Base-by-base conservation (phyloP, 53 echinoderm and acorn worm genomes). In the Paracentrotus lividus region DNA sequence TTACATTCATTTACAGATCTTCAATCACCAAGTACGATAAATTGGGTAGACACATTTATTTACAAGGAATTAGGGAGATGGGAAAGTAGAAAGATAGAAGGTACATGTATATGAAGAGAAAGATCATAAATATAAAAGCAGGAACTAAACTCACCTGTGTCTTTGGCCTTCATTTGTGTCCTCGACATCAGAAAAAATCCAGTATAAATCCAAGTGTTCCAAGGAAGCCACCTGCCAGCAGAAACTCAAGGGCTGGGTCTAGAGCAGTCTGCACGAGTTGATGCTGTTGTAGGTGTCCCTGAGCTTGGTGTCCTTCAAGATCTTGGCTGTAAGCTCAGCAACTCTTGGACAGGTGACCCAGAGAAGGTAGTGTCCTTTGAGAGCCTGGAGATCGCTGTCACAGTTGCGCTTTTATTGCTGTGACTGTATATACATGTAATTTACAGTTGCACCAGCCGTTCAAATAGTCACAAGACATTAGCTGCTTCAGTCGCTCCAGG, bases 131-230 rank as follows among this genome's bases (percentile, higher is more conserved):
- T 27, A 61, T 24, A 61, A 26, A 61, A 26, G 29, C 64, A 69
- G 38, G 38, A 34, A 4, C 4, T 38, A 5, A 24, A 81, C 81
- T 81, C 47, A 81, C 81, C 81, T 81, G 81, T 76, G 27, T 24
- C 3, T 27, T 36, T 72, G 20, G 24, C 44, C 18, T 20, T 15
- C 81, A 47, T n/a, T n/a, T 45, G 44, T 47, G 26, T 47, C 27
- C 81, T 13, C 8, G 81, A 49, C 9, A 26, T 81, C 24, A 81
- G 44, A 33, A n/a, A 45, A 81, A n/a, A 81, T 81, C 81, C 81
- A 81, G 81, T 81, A 81, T 47, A 45, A 81, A 81, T 81, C 81
- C 81, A 81, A 77, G 20, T 10, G 81, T 42, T 34, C 27, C 81
- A 3, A 38, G 4, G 33, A 0, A 27, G 47, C 47, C 26, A 33